Evolutionary conservation across 2,888 invertebrate genomes (phyloP).

Genomic region (Synanthedon andrenaeformis): DNA sequence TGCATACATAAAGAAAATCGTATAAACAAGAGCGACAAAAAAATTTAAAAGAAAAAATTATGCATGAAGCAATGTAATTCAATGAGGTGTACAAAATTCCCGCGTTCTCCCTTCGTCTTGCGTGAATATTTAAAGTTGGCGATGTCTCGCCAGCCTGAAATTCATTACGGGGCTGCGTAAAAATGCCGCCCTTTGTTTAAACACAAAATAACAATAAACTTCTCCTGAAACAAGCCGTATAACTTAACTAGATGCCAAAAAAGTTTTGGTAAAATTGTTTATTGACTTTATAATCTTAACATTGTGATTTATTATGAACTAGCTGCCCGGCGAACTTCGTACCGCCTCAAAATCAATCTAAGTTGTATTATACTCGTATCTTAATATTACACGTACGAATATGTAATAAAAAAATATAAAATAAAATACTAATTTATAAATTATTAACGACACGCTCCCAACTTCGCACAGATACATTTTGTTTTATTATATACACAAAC

Average conservation of each 20-base stretch:
- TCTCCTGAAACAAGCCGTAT: slow-evolving; percentile 53
- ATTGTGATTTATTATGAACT: not conserved
- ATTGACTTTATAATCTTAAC: not conserved
- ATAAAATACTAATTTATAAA: too few species aligned
- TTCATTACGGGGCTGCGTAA: slow-evolving; percentile 56
- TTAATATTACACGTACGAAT: too few species aligned
- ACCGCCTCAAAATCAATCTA: too few species aligned
- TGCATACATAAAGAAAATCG: not conserved
- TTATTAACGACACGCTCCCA: too few species aligned
- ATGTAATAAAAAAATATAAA: too few species aligned
- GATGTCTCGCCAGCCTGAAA: slow-evolving; percentile 31
- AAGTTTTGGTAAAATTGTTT: slow-evolving; percentile 10
- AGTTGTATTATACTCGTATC: too few species aligned
- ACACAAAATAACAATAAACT: slow-evolving; percentile 66
- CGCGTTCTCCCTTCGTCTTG: slow-evolving; percentile 36
- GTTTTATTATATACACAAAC: too few species aligned
- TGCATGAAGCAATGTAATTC: slow-evolving; percentile 66
- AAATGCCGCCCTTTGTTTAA: slow-evolving; percentile 61
- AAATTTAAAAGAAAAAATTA: slow-evolving; percentile 46
- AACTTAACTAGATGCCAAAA: slow-evolving; percentile 37
- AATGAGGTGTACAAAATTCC: slow-evolving; percentile 53
- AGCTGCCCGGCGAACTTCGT: too few species aligned
- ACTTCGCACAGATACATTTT: too few species aligned
- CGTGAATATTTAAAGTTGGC: slow-evolving; percentile 50
- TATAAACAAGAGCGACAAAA: slow-evolving; percentile 18